Evolutionary conservation across 2,113 vertebrate species (phyloP), one percentile per base, ranked within the genome.

Genomic region (Pluvialis apricaria): DNA sequence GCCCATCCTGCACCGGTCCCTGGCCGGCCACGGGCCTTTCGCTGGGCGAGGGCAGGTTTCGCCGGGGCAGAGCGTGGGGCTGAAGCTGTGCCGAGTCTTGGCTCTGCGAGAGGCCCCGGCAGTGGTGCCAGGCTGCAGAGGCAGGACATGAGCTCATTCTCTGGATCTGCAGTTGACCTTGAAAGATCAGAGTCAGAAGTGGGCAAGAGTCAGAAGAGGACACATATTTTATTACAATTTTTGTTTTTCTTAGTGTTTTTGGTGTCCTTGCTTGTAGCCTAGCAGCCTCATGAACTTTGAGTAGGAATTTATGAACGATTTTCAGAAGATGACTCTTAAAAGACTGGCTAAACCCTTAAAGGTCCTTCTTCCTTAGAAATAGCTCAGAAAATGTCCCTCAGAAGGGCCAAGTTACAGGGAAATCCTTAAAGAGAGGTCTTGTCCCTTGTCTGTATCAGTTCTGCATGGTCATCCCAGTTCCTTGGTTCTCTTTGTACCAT

Each of bases 11-110:
- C 9, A 1, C 45, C 0, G 0, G 34, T 62, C 69, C 40, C 47
- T 57, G 58, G 36, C 81, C 3, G 3, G 19, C 57, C 84, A 38
- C 0, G 0, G 0, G 3, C 10, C 29, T 55, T 58, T 65, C 0
- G 0, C n/a, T 78, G 73, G 32, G 28, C 11, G 3, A 91, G 61
- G 44, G 49, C 52, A 69, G 61, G 31, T 85, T 86, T 57, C 7
- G 4, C 19, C 13, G n/a, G 54, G 65, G 29, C 58, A 87, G 49
- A 69, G 34, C 2, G 1, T 18, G 32, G 29, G n/a, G 38, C 18
- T 47, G 81, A 79, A 58, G 34, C 20, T 47, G 14, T 20, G 51
- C 21, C 3, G 5, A 47, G 69, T 26, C 72, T 81, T 71, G 86
- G 76, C 73, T 89, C 70, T 61, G 25, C 24, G 1, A 54, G 36